phyloP scores from a whole-genome alignment of 2,888 invertebrate species.

The Apodemia zela region DNA sequence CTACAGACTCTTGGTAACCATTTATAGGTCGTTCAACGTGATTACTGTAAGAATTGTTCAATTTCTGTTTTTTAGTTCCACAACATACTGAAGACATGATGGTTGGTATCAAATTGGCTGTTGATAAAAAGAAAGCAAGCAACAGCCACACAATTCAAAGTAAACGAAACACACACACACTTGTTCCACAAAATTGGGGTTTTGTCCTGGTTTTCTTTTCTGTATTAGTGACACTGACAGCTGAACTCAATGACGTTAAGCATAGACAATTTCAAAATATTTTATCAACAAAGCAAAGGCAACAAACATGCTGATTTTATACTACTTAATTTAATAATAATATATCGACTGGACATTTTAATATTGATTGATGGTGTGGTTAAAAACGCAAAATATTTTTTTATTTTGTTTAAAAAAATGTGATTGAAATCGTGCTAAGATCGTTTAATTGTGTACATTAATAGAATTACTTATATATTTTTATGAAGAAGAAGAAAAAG shows the following conservation, averaged over 20 bases:
- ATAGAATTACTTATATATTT: neutral
- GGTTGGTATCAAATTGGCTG: conserved; percentile 43
- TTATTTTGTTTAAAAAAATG: neutral
- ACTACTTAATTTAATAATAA: neutral
- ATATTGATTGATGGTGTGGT: neutral
- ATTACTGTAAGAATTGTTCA: conserved; percentile 84
- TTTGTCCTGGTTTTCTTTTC: conserved; percentile 36
- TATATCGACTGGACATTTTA: neutral
- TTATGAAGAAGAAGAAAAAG: conserved; percentile 16
- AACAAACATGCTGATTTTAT: neutral
- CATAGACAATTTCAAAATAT: neutral
- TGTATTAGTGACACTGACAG: conserved; percentile 33
- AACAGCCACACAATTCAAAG: conserved; percentile 51
- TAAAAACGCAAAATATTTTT: neutral
- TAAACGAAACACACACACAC: conserved; percentile 49
- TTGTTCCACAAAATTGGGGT: conserved; percentile 4
- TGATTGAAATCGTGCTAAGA: neutral
- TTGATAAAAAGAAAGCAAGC: conserved; percentile 43
- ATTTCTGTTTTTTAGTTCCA: conserved; percentile 95
- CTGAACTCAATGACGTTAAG: neutral
- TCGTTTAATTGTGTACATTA: neutral
- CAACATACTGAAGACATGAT: conserved; percentile 94
- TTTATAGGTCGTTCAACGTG: conserved; percentile 81
- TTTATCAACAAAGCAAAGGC: neutral
- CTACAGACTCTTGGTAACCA: conserved; percentile 82